Base-by-base conservation (phyloP, 1,140 invertebrate species). In the Conopomorpha cramerella region DNA sequence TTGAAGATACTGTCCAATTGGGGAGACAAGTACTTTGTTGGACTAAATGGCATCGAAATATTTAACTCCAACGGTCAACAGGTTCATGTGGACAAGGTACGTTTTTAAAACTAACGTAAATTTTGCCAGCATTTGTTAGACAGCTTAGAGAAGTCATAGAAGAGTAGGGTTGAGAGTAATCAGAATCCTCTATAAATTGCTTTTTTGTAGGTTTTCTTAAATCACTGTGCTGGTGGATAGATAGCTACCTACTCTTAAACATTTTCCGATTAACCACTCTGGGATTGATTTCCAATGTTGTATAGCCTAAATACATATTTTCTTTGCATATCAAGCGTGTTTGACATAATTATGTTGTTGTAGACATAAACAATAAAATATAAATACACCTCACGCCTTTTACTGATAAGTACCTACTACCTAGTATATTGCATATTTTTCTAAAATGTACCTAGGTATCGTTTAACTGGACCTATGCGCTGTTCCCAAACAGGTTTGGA, bases 1-100 rank as follows among this genome's bases (percentile, higher is more conserved):
- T 73, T 93, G 16, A 84, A 88, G 55, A 88, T 93, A 43, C 73
- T 81, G 27, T 83, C 79, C 3, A 92, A 90, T 12, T 93, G 91
- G 91, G 90, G 90, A n/a, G 90, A 93, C 57, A 83, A 84, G 46
- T 83, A 88, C 71, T 89, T 88, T 51, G 83, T 92, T 31, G 91
- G 91, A 8, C 59, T 93, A 8, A 92, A 90, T 55, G 90, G 90
- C 0, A 83, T 93, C 26, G 90, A 93, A 68, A 71, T 92, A 36
- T 92, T 91, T 58, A 82, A 83, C 37, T 64, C 63, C 34, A 77
- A 77, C 30, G 90, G 90, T 6, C 72, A 83, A 44, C 65, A 79
- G 4, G 78, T 82, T 2, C 46, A 60, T 31, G 66, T 86, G 34
- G 72, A 78, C 55, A 78, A 83, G 65, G 84, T 85, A 61, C 46